phyloP scores from a whole-genome alignment of 2,797 vertebrate genomes.

The Harpagifer antarcticus region DNA sequence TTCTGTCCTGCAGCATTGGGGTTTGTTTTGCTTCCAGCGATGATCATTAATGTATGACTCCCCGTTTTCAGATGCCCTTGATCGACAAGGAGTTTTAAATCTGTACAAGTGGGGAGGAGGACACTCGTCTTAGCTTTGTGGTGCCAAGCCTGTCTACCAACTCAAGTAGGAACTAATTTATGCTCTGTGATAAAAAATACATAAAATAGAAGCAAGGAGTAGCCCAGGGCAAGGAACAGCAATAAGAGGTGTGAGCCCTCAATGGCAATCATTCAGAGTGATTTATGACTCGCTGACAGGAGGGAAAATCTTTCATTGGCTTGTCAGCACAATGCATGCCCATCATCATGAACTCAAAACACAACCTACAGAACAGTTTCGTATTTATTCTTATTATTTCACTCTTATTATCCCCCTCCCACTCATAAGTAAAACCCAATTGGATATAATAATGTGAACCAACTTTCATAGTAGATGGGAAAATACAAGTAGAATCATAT shows the following conservation, averaged over 20 bases:
- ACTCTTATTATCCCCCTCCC: background rate
- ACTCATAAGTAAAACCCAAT: background rate
- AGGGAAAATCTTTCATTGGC: slow-evolving; percentile 26
- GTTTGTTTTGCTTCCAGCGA: slow-evolving; percentile 52
- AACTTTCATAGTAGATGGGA: background rate
- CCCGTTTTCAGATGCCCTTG: slow-evolving; percentile 63
- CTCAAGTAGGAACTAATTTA: slow-evolving; percentile 77
- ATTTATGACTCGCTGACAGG: slow-evolving; percentile 60
- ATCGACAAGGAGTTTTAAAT: slow-evolving; percentile 71
- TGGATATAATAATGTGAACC: background rate
- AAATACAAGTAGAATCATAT: too few relatives aligned
- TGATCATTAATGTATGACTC: slow-evolving; percentile 70
- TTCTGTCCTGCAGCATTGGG: slow-evolving; percentile 35
- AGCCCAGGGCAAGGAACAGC: slow-evolving; percentile 65
- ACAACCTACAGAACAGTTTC: background rate
- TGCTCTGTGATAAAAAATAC: slow-evolving; percentile 76
- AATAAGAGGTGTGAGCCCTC: slow-evolving; percentile 62
- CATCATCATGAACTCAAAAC: slow-evolving; percentile 20
- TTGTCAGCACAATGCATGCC: slow-evolving; percentile 49
- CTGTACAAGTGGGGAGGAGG: slow-evolving; percentile 61
- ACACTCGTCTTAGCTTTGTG: slow-evolving; percentile 59
- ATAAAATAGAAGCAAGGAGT: slow-evolving; percentile 79
- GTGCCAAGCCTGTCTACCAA: slow-evolving; percentile 52
- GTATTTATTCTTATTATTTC: background rate
- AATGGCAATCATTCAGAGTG: slow-evolving; percentile 57